Evolutionary conservation across 2,113 vertebrate genomes (phyloP), one percentile per base, ranked within the genome.

Genomic region (Coreoperca whiteheadi): DNA sequence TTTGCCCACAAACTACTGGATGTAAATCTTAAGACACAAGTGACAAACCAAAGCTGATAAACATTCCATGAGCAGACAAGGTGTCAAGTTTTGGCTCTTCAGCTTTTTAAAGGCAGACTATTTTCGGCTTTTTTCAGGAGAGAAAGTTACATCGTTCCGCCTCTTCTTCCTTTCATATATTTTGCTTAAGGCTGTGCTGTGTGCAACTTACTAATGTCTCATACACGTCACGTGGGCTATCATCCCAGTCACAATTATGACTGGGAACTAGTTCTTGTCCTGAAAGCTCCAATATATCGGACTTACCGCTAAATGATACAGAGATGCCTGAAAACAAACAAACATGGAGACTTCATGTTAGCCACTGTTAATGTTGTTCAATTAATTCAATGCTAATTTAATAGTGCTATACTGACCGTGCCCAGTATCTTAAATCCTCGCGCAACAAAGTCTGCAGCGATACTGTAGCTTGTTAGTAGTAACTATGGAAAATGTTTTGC

Each of bases 71-170:
- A 78, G 61, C 59, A 20, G 14, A 32, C 30, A 23, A 66, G 53
- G 57, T 72, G 82, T 90, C 68, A 72, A n/a, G 11, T 50, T 77
- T 87, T 68, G 76, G 74, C 67, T 75, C 67, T 28, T 53, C 63
- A 60, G 37, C 50, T 59, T 84, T 79, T 79, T 51, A 68, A 78
- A 81, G 67, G 43, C 43, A 70, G 34, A 61, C 79, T 68, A 41
- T 76, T 75, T 76, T 64, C 61, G 74, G 75, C 64, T 41, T 69
- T 65, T 50, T 46, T 84, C 66, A 65, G 59, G 75, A 77, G 48
- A 50, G 34, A 56, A 41, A 51, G 21, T 41, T 75, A n/a, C 32
- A n/a, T 77, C 18, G 34, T 32, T 61, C 56, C 53, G 1, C 41
- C 48, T 68, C 21, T 28, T 69, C 48, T 43, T 15, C 6, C 18